A percentile compares a stretch with the other conserved stretches of the same genome.
Evolutionary conservation across 2,888 invertebrate species (phyloP).

Genomic region (Merodon equestris): DNA sequence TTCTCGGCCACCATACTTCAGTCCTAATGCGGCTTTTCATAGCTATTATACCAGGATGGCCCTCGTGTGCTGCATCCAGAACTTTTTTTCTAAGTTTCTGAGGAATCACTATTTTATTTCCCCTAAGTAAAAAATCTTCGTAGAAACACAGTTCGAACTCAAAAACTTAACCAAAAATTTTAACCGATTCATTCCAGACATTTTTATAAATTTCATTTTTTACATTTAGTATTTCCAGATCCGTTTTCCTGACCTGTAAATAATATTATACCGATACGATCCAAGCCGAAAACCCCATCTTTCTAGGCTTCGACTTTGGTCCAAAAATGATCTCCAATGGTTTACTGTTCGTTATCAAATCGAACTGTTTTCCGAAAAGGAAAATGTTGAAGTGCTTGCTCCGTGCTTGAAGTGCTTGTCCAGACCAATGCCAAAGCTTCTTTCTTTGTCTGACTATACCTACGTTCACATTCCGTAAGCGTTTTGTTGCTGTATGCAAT

Average conservation of each 20-base stretch:
- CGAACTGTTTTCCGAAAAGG: constrained; percentile 76
- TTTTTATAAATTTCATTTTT: constrained; percentile 28
- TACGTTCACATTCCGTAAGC: constrained; percentile 71
- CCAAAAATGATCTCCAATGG: constrained; percentile 73
- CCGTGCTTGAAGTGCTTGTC: too few species aligned
- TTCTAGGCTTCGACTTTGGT: constrained; percentile 69
- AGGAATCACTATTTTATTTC: constrained; percentile 56
- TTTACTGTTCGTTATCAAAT: constrained; percentile 70
- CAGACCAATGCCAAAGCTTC: constrained; percentile 73
- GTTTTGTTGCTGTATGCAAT: constrained; percentile 76
- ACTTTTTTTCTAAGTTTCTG: too few species aligned
- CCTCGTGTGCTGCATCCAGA: constrained; percentile 72
- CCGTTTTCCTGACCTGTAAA: constrained; percentile 65
- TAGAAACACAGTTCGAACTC: constrained; percentile 48
- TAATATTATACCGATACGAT: constrained; percentile 66
- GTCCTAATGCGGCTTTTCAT: constrained; percentile 72
- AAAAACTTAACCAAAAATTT: constrained; percentile 39
- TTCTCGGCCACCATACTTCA: constrained; percentile 73
- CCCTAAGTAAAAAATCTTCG: constrained; percentile 52
- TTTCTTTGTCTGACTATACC: constrained; percentile 70
- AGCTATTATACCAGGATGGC: constrained; percentile 74
- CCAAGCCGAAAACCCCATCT: constrained; percentile 70
- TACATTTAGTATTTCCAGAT: constrained; percentile 31
- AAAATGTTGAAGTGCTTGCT: constrained; percentile 73
- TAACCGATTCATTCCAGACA: constrained; percentile 30